These are phyloP conservation scores for Bacillus rossius DNA, from an alignment of 1,140 invertebrate genomes.

Conservation along the genomic window DNA sequence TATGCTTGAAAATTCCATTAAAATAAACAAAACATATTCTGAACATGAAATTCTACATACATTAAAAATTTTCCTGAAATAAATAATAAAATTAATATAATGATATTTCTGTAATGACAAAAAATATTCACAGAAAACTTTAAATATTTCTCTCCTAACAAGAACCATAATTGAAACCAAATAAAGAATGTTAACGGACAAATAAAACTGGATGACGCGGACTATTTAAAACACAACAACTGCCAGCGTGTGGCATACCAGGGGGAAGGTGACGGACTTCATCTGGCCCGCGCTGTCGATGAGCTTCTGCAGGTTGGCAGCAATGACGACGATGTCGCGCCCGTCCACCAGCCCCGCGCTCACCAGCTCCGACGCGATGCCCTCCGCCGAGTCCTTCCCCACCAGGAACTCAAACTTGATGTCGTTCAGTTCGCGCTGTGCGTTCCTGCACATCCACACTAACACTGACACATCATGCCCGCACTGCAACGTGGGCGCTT, in stretches of 20 bases:
- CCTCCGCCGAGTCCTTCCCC: slow-evolving; percentile 88
- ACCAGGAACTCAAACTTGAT: slow-evolving; percentile 95
- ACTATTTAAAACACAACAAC: slow-evolving; percentile 15
- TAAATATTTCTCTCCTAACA: too few species aligned
- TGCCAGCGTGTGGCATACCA: slow-evolving; percentile 57
- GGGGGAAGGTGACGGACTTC: slow-evolving; percentile 80
- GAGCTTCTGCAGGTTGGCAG: slow-evolving; percentile 86
- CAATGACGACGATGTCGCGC: slow-evolving; percentile 84
- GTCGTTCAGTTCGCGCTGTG: slow-evolving; percentile 89
- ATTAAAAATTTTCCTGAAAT: too few species aligned
- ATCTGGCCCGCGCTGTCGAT: slow-evolving; percentile 59
- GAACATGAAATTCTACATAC: too few species aligned
- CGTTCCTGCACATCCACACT: slow-evolving; percentile 74
- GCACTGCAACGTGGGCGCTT: too few species aligned
- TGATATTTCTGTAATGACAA: too few species aligned
- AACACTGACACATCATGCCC: slow-evolving; percentile 18
- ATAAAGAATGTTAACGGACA: too few species aligned
- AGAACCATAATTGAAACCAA: too few species aligned
- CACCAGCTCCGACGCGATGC: slow-evolving; percentile 90
- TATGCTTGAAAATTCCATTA: too few species aligned
- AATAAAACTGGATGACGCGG: neutral
- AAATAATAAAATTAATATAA: too few species aligned
- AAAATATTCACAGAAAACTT: too few species aligned
- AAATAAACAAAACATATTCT: too few species aligned
- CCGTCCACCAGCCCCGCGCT: slow-evolving; percentile 91